Evolutionary conservation across 2,797 vertebrate species (phyloP), one percentile per base, ranked within the genome.

Genomic region (Steatocranus sp.): DNA sequence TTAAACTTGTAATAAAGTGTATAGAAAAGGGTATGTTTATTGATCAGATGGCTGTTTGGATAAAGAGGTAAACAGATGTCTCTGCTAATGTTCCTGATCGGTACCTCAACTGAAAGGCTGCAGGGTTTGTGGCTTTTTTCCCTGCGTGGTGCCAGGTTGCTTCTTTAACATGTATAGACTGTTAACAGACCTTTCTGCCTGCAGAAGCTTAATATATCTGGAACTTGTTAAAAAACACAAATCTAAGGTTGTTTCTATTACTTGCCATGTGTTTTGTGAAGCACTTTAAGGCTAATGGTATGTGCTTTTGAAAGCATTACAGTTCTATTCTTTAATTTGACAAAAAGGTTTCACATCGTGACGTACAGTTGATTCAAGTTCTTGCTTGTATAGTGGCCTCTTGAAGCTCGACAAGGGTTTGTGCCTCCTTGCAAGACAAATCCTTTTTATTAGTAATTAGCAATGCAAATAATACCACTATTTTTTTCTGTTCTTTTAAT

Each of bases 91-190:
- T 34, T 32, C 61, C 25, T 10, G 27, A 68, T 56, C 53, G 11
- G 6, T 11, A 38, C 1, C 15, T 66, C 12, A 78, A 81, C 7
- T 27, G 11, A 80, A 85, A 86, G 18, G 32, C 77, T 85, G 77
- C 27, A 5, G 66, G 56, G 41, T 46, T 73, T 82, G 17, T 43
- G 63, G 32, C 43, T 85, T 14, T 14, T 66, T 43, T 23, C 9
- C 3, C 2, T 32, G 38, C 17, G 46, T 50, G 36, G 27, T 34
- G 20, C 82, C 80, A 82, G 34, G 78, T 81, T 80, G 56, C 76
- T 83, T 87, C 81, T 85, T 77, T 79, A 90, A 85, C 83, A 89
- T 80, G 68, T 38, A 81, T 30, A 36, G 25, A 17, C 48, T 68
- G 20, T 61, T 76, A 61, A 83, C 78, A 82, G 30, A 36, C 18